Percentiles rank a stretch among this genome's conserved stretches.
Conservation (phyloP, 2,888 invertebrate genomes). For the Aromia moschata region DNA sequence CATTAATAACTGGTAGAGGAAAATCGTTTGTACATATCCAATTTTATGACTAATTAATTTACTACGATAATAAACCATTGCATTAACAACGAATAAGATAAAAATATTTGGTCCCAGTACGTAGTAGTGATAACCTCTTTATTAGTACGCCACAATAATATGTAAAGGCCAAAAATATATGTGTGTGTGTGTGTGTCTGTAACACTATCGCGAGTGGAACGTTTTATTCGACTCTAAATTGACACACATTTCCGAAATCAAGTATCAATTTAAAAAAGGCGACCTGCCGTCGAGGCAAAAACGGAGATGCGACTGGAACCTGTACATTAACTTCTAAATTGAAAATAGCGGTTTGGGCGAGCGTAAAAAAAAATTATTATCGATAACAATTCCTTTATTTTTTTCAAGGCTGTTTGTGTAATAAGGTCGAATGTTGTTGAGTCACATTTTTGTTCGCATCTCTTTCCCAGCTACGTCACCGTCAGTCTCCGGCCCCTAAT, state of each 20-base stretch:
- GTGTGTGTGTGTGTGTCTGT: no score
- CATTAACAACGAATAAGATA: conserved; percentile 6
- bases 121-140: conserved; percentile 8
- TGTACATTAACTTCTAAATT: background rate
- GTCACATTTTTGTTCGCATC: background rate
- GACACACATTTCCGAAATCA: background rate
- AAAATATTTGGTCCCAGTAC: background rate
- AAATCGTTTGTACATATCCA: background rate
- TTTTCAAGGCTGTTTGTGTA: background rate
- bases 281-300: background rate
- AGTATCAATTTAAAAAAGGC: background rate
- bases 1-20: background rate
- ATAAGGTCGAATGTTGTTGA: conserved; percentile 3
- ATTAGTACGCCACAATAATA: background rate
- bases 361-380: conserved; percentile 4
- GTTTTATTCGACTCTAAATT: background rate
- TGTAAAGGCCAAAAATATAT: conserved; percentile 1
- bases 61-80: conserved; percentile 3
- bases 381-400: conserved; percentile 2
- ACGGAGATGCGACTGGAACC: background rate
- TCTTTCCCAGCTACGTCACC: background rate
- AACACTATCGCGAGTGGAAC: background rate
- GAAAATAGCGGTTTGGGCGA: background rate
- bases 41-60: background rate
- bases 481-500: background rate